Conservation (phyloP, 2,113 vertebrate genomes). For the Noctilio leporinus region DNA sequence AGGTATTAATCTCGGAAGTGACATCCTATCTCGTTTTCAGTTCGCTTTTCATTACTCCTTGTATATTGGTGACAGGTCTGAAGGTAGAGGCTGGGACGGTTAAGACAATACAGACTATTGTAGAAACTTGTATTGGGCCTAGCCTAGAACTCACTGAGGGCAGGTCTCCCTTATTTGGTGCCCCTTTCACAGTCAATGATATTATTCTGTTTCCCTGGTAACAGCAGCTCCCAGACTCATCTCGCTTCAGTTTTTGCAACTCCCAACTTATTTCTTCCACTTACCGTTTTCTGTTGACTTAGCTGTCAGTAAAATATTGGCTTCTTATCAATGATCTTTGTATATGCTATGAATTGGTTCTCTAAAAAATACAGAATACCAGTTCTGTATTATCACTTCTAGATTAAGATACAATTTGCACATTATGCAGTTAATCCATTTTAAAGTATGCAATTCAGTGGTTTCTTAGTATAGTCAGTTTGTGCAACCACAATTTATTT, state of each 20-base stretch:
- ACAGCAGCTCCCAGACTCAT: background rate
- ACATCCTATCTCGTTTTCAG: background rate
- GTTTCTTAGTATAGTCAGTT: background rate
- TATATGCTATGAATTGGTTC: background rate
- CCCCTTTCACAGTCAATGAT: background rate
- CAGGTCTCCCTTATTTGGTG: background rate
- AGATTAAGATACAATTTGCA: background rate
- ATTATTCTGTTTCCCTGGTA: background rate
- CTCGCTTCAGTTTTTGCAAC: background rate
- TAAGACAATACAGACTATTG: background rate
- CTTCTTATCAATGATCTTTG: background rate
- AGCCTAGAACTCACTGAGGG: background rate
- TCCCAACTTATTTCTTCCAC: background rate
- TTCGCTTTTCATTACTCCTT: background rate
- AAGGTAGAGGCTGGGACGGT: background rate
- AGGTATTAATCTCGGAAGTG: background rate
- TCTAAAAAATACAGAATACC: background rate
- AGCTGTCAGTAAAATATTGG: background rate
- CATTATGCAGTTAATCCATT: background rate
- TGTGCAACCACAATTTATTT: background rate
- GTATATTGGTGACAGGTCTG: background rate
- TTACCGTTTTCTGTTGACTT: background rate
- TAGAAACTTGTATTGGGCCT: background rate
- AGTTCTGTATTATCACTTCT: background rate
- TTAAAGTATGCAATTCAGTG: background rate